Evolutionary conservation across 2,113 vertebrate genomes (phyloP), one percentile per base, ranked within the genome.

Genomic region (Dromaius novaehollandiae): DNA sequence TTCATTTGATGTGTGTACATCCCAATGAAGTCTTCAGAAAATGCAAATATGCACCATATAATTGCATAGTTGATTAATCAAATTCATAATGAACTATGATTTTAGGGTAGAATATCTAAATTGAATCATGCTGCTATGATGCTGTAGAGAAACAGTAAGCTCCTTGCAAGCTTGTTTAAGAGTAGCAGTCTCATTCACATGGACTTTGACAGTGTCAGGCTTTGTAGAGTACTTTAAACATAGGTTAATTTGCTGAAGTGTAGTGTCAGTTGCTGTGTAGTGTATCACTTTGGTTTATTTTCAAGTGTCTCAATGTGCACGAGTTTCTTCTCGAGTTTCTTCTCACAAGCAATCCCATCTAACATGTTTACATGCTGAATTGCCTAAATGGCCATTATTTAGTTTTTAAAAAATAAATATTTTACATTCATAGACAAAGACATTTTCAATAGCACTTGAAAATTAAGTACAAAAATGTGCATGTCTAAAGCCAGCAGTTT

Each of bases 361-460:
- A 4, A 42, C 28, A 0, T 82, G 91, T 77, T 77, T 91, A 44
- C n/a, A 3, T 60, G 75, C 42, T 22, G 60, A 87, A 85, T 15
- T 90, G 79, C 87, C 83, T 85, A 14, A 58, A 46, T 90, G 77
- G 91, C 76, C 51, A 4, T 86, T 86, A 58, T 66, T 95, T 88
- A 60, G 56, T 46, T 68, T 86, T 65, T 28, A 90, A 85, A 68
- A 91, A 95, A 93, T 60, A 95, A 94, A 95, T 95, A 58, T 85
- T 94, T 90, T 86, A 44, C 73, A 71, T 88, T 94, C 80, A 46
- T 51, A 84, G 85, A 86, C 86, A 73, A 95, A 92, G 86, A 61
- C 85, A 51, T 78, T 94, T 90, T 94, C 93, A 88, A 73, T 30
- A 73, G 90, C 79, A 78, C 94, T 96, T 90, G 93, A 93, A 90